Base-by-base conservation (phyloP, 2,113 vertebrate genomes). In the Tenrec ecaudatus region DNA sequence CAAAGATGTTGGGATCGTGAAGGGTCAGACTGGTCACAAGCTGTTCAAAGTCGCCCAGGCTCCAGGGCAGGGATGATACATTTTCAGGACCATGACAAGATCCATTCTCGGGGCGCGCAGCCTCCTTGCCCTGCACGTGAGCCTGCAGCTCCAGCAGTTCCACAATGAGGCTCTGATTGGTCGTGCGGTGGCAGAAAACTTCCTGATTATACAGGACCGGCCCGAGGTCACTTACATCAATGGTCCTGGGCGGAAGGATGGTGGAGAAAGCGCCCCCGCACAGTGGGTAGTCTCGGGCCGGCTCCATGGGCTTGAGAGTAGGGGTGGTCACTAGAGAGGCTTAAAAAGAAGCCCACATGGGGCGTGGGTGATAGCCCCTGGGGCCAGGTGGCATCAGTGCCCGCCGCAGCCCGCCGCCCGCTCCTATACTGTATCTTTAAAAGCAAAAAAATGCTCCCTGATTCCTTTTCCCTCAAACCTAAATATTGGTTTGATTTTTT, bases 181-280 rank as follows among this genome's bases (percentile, higher is more conserved):
- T 99, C 93, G 94, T 91, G 12, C 94, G 68, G 47, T 99, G 99
- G 89, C 97, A 98, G 79, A 99, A 99, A 82, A 99, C 99, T 97
- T 99, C 99, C 96, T 99, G 99, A 96, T 99, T 99, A 97, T 99
- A 98, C 1, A 99, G 99, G 58, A 99, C 98, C 22, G 97, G 97
- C 38, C 98, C 96, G 68, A 98, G 93, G 75, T 98, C 97, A 60
- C 98, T 98, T 81, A 98, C 73, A 88, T 99, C 99, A 25, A 97
- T 96, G 69, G 97, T 88, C 62, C 95, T 95, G 9, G 83, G 89
- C 6, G 98, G 98, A 15, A 99, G 85, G 66, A 94, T 71, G 10
- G 98, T 98, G 1, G 98, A 99, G 91, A 99, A 95, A 0, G 98
- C 98, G 31, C 98, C 98, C 7, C 98, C 98, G 69, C 99, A 99